Base-by-base conservation (phyloP, 2,113 vertebrate species). In the Albula goreensis region DNA sequence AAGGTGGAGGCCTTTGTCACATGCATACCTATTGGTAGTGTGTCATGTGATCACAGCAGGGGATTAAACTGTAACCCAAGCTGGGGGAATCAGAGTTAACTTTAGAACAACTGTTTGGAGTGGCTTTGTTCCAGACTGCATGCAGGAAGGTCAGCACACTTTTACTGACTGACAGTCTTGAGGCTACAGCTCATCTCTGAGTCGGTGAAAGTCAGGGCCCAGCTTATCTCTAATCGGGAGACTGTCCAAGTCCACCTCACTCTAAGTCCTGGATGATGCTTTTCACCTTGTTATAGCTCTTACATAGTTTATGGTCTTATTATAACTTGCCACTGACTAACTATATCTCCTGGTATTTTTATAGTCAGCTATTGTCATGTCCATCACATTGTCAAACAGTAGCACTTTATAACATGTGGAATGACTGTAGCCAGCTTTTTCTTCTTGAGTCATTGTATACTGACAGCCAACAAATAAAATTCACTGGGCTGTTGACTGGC, bases 81-180 rank as follows among this genome's bases (percentile, higher is more conserved):
- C 86, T 50, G 88, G 80, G 50, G 90, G 92, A 17, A 49, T 74
- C 31, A 57, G 60, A 90, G 90, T 94, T 94, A 94, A 92, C 89
- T 87, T 84, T 81, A 90, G 89, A 94, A 88, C 94, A 94, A 91
- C 94, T 95, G 94, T 93, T 93, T 89, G 85, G 83, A 87, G 90
- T 91, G 93, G 93, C 89, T 0, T 13, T 86, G 87, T 60, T 90
- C 92, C 92, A 91, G 89, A 60, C 82, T 74, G 82, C 82, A 25
- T 60, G 22, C 85, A 19, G 53, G 92, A 94, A 94, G 91, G 93
- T 92, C 92, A 91, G 78, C 83, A 63, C 90, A 88, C 87, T 91
- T 92, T 89, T 89, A 70, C 19, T 74, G 60, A 74, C 63, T 49
- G 3, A 48, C 60, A 48, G 70, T 74, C 70, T 70, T n/a, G 70